phyloP scores from a whole-genome alignment of 1,140 invertebrate genomes.

The Pseudomyrmex gracilis region DNA sequence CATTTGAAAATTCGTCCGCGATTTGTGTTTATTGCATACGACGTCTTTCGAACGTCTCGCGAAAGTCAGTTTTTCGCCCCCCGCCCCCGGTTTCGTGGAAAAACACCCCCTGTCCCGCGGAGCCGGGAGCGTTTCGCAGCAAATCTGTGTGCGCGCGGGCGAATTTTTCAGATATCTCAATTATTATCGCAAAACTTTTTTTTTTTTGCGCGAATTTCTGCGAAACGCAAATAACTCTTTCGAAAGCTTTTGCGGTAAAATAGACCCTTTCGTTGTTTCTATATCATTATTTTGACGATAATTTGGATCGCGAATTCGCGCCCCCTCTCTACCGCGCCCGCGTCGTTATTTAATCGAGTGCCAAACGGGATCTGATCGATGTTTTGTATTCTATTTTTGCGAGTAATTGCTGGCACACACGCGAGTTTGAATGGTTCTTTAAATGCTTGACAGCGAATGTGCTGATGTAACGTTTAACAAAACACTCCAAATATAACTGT shows the following conservation, averaged over 20 bases:
- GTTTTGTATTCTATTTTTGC: slow-evolving; percentile 53
- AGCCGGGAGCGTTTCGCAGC: too few species aligned
- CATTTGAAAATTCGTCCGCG: slow-evolving; percentile 3
- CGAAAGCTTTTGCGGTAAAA: too few species aligned
- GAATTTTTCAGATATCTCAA: too few species aligned
- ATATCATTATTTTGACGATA: slow-evolving; percentile 34
- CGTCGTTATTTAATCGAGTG: slow-evolving; percentile 49
- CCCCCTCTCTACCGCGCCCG: neutral
- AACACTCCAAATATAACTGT: slow-evolving; percentile 44
- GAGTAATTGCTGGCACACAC: slow-evolving; percentile 38
- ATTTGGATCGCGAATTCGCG: slow-evolving; percentile 33
- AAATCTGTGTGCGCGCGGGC: too few species aligned
- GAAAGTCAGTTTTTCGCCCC: too few species aligned
- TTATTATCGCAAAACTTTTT: too few species aligned
- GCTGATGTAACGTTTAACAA: slow-evolving; percentile 42
- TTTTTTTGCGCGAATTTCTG: too few species aligned
- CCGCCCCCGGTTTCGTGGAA: too few species aligned
- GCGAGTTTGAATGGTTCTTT: slow-evolving; percentile 53
- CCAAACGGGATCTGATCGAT: slow-evolving; percentile 29
- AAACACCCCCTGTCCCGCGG: too few species aligned
- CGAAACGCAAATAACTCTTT: too few species aligned
- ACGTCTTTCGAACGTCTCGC: neutral
- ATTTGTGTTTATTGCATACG: neutral
- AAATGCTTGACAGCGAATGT: slow-evolving; percentile 37
- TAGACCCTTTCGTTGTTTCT: neutral